Conservation (phyloP, 2,888 invertebrate genomes). For the Zeuzera pyrina region DNA sequence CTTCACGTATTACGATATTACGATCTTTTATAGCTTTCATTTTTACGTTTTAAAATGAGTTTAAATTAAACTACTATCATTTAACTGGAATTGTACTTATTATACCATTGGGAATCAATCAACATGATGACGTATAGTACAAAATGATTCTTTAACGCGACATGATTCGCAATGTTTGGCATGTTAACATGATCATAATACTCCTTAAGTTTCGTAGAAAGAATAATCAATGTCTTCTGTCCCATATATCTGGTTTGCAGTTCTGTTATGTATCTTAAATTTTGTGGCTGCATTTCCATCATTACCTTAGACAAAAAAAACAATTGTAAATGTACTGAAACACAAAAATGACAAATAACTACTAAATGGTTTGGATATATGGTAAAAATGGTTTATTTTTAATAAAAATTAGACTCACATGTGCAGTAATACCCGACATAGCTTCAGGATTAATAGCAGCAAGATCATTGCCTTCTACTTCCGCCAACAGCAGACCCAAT, state of each 20-base stretch:
- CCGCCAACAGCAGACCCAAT: constrained; percentile 46
- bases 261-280: constrained; percentile 36
- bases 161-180: no score
- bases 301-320: constrained; percentile 36
- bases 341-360: background rate
- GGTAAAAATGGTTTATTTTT: no score
- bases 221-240: constrained; percentile 39
- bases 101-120: no score
- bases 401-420: constrained; percentile 25
- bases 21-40: no score
- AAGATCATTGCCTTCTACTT: constrained; percentile 42
- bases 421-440: constrained; percentile 48
- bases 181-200: no score
- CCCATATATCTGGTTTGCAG: constrained; percentile 36
- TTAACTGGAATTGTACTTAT: no score
- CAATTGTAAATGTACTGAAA: background rate
- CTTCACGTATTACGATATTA: constrained; percentile 27
- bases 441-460: constrained; percentile 48
- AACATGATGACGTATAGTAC: no score
- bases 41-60: no score
- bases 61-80: no score
- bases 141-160: no score
- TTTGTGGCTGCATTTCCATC: constrained; percentile 36
- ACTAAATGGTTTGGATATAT: background rate
- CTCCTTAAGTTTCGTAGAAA: constrained; percentile 43